These are phyloP conservation scores for Telmatherina bonti DNA, from an alignment of 2,797 vertebrate genomes.

Conservation along the genomic window DNA sequence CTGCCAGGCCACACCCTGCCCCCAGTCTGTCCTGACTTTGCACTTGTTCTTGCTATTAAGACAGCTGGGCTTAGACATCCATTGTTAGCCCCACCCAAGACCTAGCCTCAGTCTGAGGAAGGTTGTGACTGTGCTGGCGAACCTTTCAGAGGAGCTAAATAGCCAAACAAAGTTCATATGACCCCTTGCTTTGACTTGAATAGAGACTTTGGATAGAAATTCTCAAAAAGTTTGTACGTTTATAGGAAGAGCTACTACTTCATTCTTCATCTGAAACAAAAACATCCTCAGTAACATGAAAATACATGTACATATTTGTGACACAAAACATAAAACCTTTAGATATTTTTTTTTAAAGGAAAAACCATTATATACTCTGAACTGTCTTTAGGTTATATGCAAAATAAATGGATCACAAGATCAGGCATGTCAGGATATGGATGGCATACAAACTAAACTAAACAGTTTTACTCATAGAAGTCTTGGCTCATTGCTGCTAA, in stretches of 20 bases:
- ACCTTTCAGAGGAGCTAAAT: background rate
- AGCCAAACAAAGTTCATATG: background rate
- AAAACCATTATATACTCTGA: conserved; percentile 2
- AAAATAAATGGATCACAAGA: conserved; percentile 18
- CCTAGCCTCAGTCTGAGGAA: conserved; percentile 61
- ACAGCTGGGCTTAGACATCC: conserved; percentile 66
- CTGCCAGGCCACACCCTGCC: conserved; percentile 74
- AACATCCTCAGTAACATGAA: background rate
- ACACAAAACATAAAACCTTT: conserved; percentile 9
- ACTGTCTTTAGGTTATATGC: conserved; percentile 2
- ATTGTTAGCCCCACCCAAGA: conserved; percentile 68
- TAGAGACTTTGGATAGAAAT: background rate
- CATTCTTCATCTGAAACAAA: background rate
- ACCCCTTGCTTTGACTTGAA: background rate
- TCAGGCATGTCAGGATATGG: background rate
- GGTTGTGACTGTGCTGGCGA: conserved; percentile 23
- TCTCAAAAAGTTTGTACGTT: background rate
- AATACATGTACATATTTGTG: background rate
- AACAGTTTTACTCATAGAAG: conserved; percentile 26
- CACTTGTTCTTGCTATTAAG: conserved; percentile 71
- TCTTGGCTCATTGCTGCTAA: background rate
- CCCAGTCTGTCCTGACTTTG: conserved; percentile 72
- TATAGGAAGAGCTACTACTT: background rate
- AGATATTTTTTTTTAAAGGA: background rate
- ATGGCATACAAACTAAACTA: background rate